Percentiles rank a stretch among this genome's conserved stretches.
Conservation (phyloP, 2,113 vertebrate species). For the Oceanites oceanicus region DNA sequence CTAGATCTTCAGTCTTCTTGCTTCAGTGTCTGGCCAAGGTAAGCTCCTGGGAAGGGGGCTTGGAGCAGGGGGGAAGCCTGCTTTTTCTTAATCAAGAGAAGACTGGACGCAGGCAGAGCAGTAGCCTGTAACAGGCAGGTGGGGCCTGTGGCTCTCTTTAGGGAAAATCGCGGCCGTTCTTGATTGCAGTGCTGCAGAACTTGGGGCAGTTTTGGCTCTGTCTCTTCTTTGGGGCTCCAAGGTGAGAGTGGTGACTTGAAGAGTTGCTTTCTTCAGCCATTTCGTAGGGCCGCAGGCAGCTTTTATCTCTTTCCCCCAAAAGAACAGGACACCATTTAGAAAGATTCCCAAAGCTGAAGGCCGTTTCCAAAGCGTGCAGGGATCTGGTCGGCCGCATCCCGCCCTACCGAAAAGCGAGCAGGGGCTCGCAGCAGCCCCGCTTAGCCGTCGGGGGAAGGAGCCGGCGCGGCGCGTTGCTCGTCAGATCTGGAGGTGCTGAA, state of each 20-base stretch:
- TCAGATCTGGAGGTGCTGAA: not conserved
- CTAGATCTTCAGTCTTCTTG: not conserved
- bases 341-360: not conserved
- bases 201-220: not conserved
- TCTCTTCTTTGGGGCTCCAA: too few relatives aligned
- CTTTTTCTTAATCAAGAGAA: not conserved
- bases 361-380: not conserved
- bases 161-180: rapidly evolving
- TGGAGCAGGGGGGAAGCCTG: not conserved
- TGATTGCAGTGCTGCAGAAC: not conserved
- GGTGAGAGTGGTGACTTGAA: not conserved
- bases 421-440: not conserved
- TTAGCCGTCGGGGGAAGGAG: too few relatives aligned
- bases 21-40: too few relatives aligned
- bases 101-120: not conserved
- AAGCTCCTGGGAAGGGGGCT: too few relatives aligned
- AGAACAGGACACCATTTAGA: not conserved
- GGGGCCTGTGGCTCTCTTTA: not conserved
- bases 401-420: too few relatives aligned
- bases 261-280: not conserved
- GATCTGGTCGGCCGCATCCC: not conserved
- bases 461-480: not conserved
- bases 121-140: not conserved
- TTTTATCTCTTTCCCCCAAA: not conserved
- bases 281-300: not conserved